Evolutionary conservation across 2,888 invertebrate species (phyloP), one percentile per base, ranked within the genome.

Genomic region (Spisula solida): DNA sequence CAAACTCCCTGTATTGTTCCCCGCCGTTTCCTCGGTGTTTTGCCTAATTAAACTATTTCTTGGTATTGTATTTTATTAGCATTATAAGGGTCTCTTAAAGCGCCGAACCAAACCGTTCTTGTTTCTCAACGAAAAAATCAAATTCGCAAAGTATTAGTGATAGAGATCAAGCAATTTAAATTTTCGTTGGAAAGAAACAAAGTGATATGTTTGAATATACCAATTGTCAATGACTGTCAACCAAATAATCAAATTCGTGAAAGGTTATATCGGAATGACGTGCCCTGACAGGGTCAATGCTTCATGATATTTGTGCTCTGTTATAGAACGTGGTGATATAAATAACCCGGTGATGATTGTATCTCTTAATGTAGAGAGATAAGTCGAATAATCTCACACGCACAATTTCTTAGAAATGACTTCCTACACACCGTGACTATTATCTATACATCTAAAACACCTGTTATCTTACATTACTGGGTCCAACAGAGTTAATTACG

Each of bases 401-500:
- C 60, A 25, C 60, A 25, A 66, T 66, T n/a, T 66, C 60, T 66
- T 66, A 66, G 60, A 25, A 66, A 25, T 51, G n/a, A 25, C n/a
- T 66, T 66, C 60, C 25, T 10, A n/a, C 25, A 12, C n/a, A n/a
- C 25, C n/a, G n/a, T 12, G n/a, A 10, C n/a, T 25, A 25, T 66
- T 66, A 66, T 66, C 60, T 25, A 66, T 66, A 25, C 60, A 66
- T 66, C 60, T 66, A 25, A 66, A 66, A 25, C 60, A 25, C 25
- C 60, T 66, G 60, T 25, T 66, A 66, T 25, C n/a, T n/a, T 66
- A 66, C 60, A 12, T 66, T 25, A 66, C 60, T 6, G 6, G 60
- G 60, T 66, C 60, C 25, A 66, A 66, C n/a, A 66, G 60, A 25
- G 60, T 66, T 51, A 66, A 66, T 66, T 66, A 66, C 12, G 10